A percentile compares a stretch with the other conserved stretches of the same genome.
Conservation (phyloP, 2,113 vertebrate species). For the Prinia subflava region DNA sequence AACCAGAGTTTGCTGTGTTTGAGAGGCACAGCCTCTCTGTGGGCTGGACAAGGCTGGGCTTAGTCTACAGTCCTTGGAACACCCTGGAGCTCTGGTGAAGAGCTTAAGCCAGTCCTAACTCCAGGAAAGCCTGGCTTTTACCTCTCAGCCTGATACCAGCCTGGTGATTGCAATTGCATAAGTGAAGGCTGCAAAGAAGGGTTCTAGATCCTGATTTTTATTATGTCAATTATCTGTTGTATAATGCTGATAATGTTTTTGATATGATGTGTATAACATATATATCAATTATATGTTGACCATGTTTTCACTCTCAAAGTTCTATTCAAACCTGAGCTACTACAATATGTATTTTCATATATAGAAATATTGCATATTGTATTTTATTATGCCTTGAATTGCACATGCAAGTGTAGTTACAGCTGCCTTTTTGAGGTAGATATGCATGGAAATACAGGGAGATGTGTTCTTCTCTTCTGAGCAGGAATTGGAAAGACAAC, state of each 20-base stretch:
- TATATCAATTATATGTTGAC: neutral
- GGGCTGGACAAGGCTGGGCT: neutral
- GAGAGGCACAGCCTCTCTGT: no score
- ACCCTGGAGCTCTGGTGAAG: neutral
- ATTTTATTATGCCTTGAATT: neutral
- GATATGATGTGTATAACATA: neutral
- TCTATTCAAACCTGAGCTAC: neutral
- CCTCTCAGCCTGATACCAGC: neutral
- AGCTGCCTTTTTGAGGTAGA: neutral
- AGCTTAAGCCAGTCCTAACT: neutral
- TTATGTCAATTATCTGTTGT: neutral
- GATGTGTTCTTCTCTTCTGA: neutral
- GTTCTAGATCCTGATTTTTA: neutral
- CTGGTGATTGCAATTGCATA: neutral
- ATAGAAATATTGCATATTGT: neutral
- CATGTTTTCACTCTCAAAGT: neutral
- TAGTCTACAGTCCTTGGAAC: neutral
- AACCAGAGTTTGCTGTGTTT: neutral
- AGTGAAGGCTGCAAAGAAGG: neutral
- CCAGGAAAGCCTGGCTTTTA: neutral
- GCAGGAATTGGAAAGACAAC: neutral
- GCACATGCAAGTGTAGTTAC: neutral
- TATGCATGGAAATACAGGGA: neutral
- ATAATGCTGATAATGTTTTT: neutral
- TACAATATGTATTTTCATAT: neutral